Evolutionary conservation across 2,113 vertebrate species (phyloP).

Genomic region (Sterrhoptilus dennistouni): DNA sequence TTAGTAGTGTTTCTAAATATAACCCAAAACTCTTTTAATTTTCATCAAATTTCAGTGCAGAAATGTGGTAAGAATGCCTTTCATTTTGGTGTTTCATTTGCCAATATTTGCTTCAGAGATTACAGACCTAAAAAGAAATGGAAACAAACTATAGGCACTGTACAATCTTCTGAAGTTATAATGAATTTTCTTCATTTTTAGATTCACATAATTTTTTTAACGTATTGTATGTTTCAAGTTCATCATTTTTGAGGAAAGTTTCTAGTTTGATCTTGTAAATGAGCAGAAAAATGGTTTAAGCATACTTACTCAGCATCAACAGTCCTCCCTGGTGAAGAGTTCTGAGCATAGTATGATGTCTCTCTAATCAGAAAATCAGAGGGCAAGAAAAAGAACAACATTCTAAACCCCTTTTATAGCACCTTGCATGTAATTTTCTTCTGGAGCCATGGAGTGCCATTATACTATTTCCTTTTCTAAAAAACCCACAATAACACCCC

Average conservation of each 20-base stretch:
- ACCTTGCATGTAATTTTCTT: neutral
- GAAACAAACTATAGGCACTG: neutral
- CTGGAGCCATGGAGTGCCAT: neutral
- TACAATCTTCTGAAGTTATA: neutral
- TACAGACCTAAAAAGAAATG: neutral
- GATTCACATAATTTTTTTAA: neutral
- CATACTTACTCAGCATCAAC: slow-evolving; percentile 81
- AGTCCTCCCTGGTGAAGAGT: slow-evolving; percentile 62
- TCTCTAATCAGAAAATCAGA: slow-evolving; percentile 45
- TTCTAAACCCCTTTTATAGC: neutral
- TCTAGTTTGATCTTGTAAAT: neutral
- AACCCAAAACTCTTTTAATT: neutral
- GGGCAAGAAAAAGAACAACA: neutral
- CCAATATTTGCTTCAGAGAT: neutral
- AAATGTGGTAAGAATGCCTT: neutral
- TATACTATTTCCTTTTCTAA: neutral
- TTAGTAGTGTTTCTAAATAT: neutral
- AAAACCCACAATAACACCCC: neutral
- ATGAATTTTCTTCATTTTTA: neutral
- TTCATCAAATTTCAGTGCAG: neutral
- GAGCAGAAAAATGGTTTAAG: neutral
- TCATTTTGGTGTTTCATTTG: neutral
- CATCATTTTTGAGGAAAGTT: neutral
- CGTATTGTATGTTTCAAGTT: neutral
- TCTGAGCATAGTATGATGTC: neutral